These are phyloP conservation scores for Acanthococcus lagerstroemiae DNA, from an alignment of 2,888 invertebrate species.

Conservation along the genomic window DNA sequence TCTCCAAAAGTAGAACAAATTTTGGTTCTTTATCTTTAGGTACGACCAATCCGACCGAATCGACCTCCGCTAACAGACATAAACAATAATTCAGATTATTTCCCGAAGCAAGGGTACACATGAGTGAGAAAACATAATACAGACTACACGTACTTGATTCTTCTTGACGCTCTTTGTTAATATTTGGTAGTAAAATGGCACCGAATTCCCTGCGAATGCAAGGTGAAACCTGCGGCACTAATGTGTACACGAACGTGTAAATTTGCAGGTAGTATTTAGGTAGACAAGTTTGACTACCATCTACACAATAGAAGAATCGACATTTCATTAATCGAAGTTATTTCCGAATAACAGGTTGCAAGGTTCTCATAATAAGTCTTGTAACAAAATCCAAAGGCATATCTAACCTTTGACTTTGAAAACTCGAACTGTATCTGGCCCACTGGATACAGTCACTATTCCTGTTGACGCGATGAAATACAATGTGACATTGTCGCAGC, in stretches of 20 bases:
- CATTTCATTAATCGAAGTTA: no score
- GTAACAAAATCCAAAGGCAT: background rate
- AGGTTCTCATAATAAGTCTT: background rate
- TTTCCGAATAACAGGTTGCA: background rate
- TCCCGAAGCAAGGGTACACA: no score
- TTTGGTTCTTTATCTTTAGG: constrained; percentile 11
- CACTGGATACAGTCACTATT: constrained; percentile 52
- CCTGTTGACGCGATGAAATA: constrained; percentile 58
- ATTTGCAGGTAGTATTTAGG: constrained; percentile 47
- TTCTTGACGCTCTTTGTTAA: no score
- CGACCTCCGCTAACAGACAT: background rate
- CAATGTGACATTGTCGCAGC: constrained; percentile 52
- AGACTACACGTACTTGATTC: no score
- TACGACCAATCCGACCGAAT: constrained; percentile 10
- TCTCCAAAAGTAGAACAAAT: constrained; percentile 9
- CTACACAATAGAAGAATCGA: no score
- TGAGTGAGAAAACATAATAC: no score
- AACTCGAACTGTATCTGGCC: constrained; percentile 50
- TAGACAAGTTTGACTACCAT: no score
- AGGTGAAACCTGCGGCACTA: constrained; percentile 58
- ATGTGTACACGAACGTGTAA: constrained; percentile 47
- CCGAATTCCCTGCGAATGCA: constrained; percentile 58
- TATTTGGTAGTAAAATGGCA: constrained; percentile 64
- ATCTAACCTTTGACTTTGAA: constrained; percentile 41
- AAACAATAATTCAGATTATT: no score